These are phyloP conservation scores for Nyctibius grandis DNA, from an alignment of 2,797 vertebrate species.

Conservation along the genomic window DNA sequence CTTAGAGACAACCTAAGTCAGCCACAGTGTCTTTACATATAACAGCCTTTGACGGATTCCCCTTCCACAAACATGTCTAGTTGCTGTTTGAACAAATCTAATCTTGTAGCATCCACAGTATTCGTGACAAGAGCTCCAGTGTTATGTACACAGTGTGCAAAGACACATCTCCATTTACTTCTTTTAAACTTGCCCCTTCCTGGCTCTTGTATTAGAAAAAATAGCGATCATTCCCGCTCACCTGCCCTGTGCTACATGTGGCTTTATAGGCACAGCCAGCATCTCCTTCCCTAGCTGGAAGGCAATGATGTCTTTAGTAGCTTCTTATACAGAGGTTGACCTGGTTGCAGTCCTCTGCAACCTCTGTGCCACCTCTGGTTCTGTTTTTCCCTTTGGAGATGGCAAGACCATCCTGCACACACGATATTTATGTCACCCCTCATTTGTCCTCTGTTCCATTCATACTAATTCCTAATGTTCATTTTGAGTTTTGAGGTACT, in stretches of 20 bases:
- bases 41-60: not conserved
- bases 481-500: not conserved
- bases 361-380: not conserved
- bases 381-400: not conserved
- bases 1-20: not conserved
- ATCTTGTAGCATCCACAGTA: not conserved
- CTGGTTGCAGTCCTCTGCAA: not conserved
- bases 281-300: not conserved
- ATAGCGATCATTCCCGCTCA: not conserved
- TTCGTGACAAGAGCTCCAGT: not conserved
- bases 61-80: accelerated
- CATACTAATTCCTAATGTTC: not conserved
- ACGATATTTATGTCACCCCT: not conserved
- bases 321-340: not conserved
- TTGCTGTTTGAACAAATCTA: not conserved
- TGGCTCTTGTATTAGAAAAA: not conserved
- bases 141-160: not conserved
- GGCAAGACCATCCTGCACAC: not conserved
- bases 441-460: not conserved
- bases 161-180: not conserved
- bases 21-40: not conserved
- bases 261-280: not conserved
- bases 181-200: not conserved
- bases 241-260: not conserved
- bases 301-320: not conserved